These are phyloP conservation scores for Vicugna pacos DNA, from an alignment of 2,113 vertebrate species.

Conservation along the genomic window DNA sequence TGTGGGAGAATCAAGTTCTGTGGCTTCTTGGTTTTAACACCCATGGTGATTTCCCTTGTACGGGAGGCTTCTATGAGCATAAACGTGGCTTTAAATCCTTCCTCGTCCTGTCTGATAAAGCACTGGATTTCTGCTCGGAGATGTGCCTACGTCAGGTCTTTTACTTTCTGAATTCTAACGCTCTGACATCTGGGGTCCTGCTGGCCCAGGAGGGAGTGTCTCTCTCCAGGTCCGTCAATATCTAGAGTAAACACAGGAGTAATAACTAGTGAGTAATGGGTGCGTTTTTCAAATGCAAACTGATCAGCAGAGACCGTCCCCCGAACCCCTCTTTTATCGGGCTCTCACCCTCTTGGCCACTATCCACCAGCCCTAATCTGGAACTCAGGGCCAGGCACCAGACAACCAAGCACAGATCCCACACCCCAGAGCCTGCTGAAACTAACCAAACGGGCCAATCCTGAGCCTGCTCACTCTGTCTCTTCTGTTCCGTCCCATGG, in stretches of 20 bases:
- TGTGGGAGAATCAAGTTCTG: neutral
- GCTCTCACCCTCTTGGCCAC: neutral
- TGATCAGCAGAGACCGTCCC: neutral
- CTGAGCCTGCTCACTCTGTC: neutral
- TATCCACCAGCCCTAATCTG: neutral
- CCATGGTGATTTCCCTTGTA: neutral
- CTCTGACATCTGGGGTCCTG: neutral
- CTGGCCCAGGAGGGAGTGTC: neutral
- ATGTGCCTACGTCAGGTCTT: neutral
- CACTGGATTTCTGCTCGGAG: neutral
- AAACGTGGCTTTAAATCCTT: neutral
- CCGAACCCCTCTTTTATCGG: neutral
- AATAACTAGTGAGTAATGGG: neutral
- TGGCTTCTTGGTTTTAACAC: conserved; percentile 13
- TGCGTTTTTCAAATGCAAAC: conserved; percentile 10
- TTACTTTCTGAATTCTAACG: neutral
- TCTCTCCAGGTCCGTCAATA: neutral
- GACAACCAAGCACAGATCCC: neutral
- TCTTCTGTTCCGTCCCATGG: neutral
- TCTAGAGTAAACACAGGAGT: neutral
- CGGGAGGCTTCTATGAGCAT: neutral
- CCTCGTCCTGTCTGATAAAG: conserved; percentile 31
- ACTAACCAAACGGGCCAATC: neutral
- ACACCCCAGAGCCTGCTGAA: neutral
- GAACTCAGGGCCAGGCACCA: neutral